Conservation (phyloP, 2,888 invertebrate species). For the Conops quadrifasciatus region DNA sequence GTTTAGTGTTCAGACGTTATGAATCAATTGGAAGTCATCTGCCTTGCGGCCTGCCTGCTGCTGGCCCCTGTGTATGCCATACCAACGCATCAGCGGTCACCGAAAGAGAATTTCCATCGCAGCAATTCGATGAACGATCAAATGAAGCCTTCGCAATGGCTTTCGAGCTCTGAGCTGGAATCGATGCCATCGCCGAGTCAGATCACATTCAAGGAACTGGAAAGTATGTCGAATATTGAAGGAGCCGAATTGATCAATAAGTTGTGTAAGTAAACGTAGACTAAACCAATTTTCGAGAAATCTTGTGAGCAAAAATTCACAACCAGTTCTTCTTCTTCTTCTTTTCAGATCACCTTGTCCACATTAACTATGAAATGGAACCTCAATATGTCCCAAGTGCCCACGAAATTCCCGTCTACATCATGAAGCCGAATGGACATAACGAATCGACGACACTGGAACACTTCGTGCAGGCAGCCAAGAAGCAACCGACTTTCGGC, state of each 20-base stretch:
- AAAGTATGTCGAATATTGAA: constrained; percentile 51
- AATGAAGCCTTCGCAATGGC: constrained; percentile 55
- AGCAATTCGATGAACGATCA: constrained; percentile 42
- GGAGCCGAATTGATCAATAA: constrained; percentile 54
- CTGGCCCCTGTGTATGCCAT: constrained; percentile 46
- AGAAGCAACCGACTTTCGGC: constrained; percentile 48
- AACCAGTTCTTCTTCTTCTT: background rate
- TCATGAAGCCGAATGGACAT: constrained; percentile 51
- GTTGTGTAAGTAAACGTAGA: constrained; percentile 53
- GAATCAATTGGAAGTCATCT: constrained; percentile 53
- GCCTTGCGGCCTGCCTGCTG: constrained; percentile 52
- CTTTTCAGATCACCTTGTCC: constrained; percentile 53
- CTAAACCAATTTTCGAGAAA: background rate
- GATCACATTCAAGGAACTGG: constrained; percentile 50
- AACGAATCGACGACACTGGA: constrained; percentile 49
- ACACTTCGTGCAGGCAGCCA: constrained; percentile 46
- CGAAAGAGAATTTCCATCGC: constrained; percentile 33
- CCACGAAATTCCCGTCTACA: constrained; percentile 50
- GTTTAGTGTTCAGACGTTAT: constrained; percentile 38
- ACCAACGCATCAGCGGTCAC: constrained; percentile 25
- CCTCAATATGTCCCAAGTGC: constrained; percentile 49
- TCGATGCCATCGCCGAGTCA: constrained; percentile 54
- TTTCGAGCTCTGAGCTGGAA: constrained; percentile 52
- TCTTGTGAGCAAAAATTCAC: background rate
- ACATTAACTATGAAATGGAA: constrained; percentile 51